These are phyloP conservation scores for Corvus moneduloides DNA, from an alignment of 2,113 vertebrate species.

Conservation along the genomic window DNA sequence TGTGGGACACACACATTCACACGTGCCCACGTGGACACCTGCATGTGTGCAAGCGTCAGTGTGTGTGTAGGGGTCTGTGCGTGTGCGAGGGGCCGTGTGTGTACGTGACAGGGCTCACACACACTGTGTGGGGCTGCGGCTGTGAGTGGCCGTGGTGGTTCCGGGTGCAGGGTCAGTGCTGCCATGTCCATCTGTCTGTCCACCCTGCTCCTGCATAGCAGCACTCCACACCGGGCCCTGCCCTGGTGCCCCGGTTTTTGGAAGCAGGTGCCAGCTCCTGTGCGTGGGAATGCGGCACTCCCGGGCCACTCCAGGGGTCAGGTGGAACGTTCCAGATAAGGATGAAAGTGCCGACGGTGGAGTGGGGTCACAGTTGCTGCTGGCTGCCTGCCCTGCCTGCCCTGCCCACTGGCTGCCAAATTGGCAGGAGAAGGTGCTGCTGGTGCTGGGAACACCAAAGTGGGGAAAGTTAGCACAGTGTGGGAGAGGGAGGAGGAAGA, in stretches of 20 bases:
- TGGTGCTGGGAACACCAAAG: background rate
- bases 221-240: background rate
- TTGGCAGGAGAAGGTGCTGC: background rate
- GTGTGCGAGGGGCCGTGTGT: fast-evolving
- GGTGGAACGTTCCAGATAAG: background rate
- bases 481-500: background rate
- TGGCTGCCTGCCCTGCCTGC: background rate
- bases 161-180: background rate
- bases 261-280: background rate
- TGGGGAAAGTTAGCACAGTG: background rate
- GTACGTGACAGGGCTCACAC: background rate
- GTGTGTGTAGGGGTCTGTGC: background rate
- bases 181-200: background rate
- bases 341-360: background rate
- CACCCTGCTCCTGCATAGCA: fast-evolving
- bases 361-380: background rate
- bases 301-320: background rate
- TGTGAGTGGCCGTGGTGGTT: background rate
- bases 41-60: no score
- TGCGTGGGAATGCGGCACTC: background rate
- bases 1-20: background rate
- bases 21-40: background rate
- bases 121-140: fast-evolving
- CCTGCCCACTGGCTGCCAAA: background rate
- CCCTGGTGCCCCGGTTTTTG: background rate